These are phyloP conservation scores for Sarcophaga caerulescens DNA, from an alignment of 2,888 invertebrate species.

Conservation along the genomic window DNA sequence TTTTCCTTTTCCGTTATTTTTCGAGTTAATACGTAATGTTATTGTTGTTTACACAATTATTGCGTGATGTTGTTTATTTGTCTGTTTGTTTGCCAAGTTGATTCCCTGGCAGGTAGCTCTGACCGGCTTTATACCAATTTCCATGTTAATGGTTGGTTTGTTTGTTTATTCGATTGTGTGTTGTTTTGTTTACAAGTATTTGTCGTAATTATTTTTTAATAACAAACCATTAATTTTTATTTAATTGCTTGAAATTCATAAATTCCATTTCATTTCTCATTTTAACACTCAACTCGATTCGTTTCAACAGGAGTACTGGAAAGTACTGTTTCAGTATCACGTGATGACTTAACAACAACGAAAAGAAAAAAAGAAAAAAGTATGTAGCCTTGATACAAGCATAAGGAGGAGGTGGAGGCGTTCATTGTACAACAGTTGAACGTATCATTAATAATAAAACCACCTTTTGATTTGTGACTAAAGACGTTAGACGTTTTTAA, in stretches of 20 bases:
- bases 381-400: too few species aligned
- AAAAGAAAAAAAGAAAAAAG: too few species aligned
- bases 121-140: background rate
- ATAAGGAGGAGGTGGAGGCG: too few species aligned
- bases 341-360: slow-evolving; percentile 19
- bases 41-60: slow-evolving; percentile 25
- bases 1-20: background rate
- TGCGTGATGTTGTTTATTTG: slow-evolving; percentile 38
- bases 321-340: slow-evolving; percentile 11
- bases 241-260: slow-evolving; percentile 58
- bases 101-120: background rate
- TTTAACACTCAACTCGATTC: slow-evolving; percentile 4
- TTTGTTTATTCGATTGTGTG: background rate
- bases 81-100: slow-evolving; percentile 4
- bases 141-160: background rate
- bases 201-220: slow-evolving; percentile 63
- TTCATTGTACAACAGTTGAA: too few species aligned
- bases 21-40: slow-evolving; percentile 9
- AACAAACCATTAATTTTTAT: slow-evolving; percentile 63
- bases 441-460: slow-evolving; percentile 52
- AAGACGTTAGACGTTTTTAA: slow-evolving; percentile 20
- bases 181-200: slow-evolving; percentile 36
- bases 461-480: slow-evolving; percentile 47
- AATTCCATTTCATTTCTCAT: slow-evolving; percentile 42
- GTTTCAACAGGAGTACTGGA: background rate